phyloP scores from a whole-genome alignment of 2,113 vertebrate species.

The Poeciliopsis turrubarensis region DNA sequence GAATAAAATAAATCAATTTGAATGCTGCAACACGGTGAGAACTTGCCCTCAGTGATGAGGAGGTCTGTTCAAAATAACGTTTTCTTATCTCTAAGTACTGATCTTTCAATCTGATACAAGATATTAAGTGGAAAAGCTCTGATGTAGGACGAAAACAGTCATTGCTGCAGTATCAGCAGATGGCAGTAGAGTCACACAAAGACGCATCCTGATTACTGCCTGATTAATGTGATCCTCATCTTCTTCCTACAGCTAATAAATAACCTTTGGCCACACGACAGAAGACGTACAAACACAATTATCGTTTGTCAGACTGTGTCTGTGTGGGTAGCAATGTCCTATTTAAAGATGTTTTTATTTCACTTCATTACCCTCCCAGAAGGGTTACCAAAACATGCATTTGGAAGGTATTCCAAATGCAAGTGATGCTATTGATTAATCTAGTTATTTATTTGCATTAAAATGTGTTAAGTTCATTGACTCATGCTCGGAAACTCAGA shows the following conservation, averaged over 20 bases:
- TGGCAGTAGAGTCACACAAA: not conserved
- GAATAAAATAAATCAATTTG: constrained; percentile 26
- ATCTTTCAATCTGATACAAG: not conserved
- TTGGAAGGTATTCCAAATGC: not conserved
- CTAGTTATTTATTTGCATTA: not conserved
- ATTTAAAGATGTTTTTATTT: not conserved
- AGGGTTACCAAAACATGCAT: not conserved
- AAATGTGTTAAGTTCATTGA: not conserved
- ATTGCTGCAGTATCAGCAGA: not conserved
- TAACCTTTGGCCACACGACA: not conserved
- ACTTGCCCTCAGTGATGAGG: not conserved
- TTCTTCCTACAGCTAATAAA: not conserved
- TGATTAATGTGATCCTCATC: not conserved
- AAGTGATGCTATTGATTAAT: not conserved
- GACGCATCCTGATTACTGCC: not conserved
- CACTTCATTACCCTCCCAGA: not conserved
- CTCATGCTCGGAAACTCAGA: not conserved
- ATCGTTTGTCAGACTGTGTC: not conserved
- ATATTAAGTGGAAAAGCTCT: not conserved
- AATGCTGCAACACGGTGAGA: not conserved
- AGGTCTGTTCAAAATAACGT: not conserved
- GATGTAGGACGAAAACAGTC: not conserved
- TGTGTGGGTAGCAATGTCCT: not conserved
- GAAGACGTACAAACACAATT: not conserved
- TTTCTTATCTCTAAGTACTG: not conserved